phyloP scores from a whole-genome alignment of 2,113 vertebrate species.

The Paedocypris sp. region DNA sequence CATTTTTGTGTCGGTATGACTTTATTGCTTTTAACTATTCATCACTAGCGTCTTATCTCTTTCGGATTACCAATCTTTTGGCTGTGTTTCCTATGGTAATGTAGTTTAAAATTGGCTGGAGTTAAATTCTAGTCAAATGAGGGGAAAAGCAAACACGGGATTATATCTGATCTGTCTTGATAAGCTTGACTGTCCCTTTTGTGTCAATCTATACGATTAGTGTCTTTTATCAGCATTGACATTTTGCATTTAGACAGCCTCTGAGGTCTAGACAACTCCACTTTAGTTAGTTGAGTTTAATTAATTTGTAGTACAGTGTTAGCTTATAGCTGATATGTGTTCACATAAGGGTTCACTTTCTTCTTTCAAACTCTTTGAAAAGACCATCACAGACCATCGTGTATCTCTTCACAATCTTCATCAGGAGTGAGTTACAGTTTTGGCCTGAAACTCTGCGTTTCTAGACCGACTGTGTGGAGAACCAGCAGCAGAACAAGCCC shows the following conservation, averaged over 20 bases:
- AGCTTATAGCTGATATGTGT: too few species aligned
- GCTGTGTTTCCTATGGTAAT: background rate
- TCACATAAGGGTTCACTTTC: too few species aligned
- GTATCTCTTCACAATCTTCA: background rate
- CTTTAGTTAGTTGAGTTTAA: too few species aligned
- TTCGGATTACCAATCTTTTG: background rate
- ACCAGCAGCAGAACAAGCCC: background rate
- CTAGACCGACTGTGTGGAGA: background rate
- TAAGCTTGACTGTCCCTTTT: constrained; percentile 2
- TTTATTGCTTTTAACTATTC: too few species aligned
- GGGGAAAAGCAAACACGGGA: background rate
- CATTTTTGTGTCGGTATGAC: too few species aligned
- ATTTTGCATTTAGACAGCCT: too few species aligned
- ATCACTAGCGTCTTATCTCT: too few species aligned
- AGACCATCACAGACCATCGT: background rate
- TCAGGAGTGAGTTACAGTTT: background rate
- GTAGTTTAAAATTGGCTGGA: background rate
- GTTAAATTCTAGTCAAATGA: background rate
- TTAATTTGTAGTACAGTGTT: too few species aligned
- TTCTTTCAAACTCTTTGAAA: too few species aligned
- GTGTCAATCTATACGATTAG: background rate
- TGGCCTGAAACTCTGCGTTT: background rate
- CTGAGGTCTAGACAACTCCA: too few species aligned
- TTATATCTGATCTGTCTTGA: constrained; percentile 6
- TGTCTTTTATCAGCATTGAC: too few species aligned